Base-by-base conservation (phyloP, 2,888 invertebrate genomes). In the Molanna angustata region DNA sequence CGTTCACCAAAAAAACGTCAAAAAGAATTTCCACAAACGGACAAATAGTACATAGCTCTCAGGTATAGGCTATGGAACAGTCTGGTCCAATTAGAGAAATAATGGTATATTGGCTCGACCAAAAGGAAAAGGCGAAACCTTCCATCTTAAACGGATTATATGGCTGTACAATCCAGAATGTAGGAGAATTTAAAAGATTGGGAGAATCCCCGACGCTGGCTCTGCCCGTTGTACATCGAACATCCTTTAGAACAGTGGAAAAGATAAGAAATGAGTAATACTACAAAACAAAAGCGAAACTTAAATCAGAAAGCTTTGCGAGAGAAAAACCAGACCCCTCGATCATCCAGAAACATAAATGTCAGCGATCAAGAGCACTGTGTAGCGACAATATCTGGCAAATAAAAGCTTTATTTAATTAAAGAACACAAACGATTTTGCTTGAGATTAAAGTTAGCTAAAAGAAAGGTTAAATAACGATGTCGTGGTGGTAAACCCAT, bases 111-210 rank as follows among this genome's bases (percentile, higher is more conserved):
- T 44, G 44, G 18, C 31, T 14, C 31, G 7, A 37, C 3, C 14
- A 43, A 13, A 9, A 43, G 31, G 27, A 14, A 22, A 9, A 22
- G n/a, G 14, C 14, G 37, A 49, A 13, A 18, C 33, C 51, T 20
- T 37, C 13, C 22, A 13, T 52, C 45, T 52, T 42, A 47, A 48
- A 47, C 39, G 40, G 40, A 56, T 52, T 41, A 49, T 43, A 33
- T 18, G 41, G 46, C 14, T 39, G 46, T n/a, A 18, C 42, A 47
- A 49, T 43, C 31, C 35, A 18, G 14, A 11, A 20, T 44, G 46
- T 46, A 43, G 45, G 49, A 52, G 56, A 56, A 52, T 56, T 52
- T 45, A 42, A 52, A 46, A 51, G 56, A 55, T 56, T 44, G 37
- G 35, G 18, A 27, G 48, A 48, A 53, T 49, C 49, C 44, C 18